A percentile compares a stretch with the other conserved stretches of the same genome.
Conservation (phyloP, 1,140 invertebrate species). For the Drosophila punjabiensis region DNA sequence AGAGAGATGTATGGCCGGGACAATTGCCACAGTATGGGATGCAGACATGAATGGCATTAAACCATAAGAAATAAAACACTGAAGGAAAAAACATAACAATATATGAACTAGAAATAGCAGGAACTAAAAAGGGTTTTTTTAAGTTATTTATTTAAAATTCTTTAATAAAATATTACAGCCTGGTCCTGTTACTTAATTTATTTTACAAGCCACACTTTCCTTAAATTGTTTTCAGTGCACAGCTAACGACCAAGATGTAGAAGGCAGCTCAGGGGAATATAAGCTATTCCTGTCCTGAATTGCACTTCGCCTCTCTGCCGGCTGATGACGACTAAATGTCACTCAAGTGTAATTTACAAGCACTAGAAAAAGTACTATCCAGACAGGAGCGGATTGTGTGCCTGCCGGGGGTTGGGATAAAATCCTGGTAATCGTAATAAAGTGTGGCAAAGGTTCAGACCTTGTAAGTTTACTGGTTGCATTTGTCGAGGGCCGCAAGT, state of each 20-base stretch:
- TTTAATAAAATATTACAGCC: not conserved
- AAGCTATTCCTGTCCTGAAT: constrained; percentile 2
- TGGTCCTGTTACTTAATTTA: not conserved
- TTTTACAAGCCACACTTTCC: not conserved
- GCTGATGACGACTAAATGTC: constrained; percentile 63
- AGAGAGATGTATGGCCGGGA: constrained; percentile 23
- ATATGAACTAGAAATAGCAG: not conserved
- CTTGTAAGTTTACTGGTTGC: not conserved
- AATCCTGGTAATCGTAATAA: constrained; percentile 31
- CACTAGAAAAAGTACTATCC: constrained; percentile 52
- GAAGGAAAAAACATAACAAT: not conserved
- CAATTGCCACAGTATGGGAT: constrained; percentile 27
- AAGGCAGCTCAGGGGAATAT: not conserved
- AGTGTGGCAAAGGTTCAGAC: constrained; percentile 14
- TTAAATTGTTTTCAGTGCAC: not conserved
- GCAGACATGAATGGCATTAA: constrained; percentile 11
- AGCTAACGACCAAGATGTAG: not conserved
- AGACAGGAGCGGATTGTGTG: constrained; percentile 15
- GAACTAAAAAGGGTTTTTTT: not conserved
- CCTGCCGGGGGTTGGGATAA: not conserved
- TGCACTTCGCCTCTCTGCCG: constrained; percentile 14
- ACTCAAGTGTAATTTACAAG: constrained; percentile 68
- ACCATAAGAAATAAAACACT: constrained; percentile 11
- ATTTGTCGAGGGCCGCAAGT: constrained; percentile 16
- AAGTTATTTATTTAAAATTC: not conserved